Evolutionary conservation across 2,888 invertebrate species (phyloP).

Genomic region (Chaetoderma sp.): DNA sequence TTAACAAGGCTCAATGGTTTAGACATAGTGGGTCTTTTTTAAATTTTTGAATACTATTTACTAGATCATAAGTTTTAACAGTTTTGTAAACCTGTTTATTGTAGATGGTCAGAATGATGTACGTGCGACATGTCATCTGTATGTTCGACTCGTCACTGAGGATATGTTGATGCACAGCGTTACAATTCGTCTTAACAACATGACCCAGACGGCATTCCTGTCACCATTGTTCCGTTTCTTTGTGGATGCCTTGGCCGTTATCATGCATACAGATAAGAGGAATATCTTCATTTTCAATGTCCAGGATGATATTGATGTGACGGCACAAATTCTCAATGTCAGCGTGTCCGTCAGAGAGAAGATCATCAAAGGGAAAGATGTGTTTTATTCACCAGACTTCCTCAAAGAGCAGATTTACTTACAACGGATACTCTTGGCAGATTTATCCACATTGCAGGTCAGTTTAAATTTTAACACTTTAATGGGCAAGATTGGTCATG

Average conservation of each 20-base stretch:
- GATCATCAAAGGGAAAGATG: slow-evolving; percentile 70
- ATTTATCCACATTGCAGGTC: slow-evolving; percentile 87
- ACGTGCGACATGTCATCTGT: slow-evolving; percentile 90
- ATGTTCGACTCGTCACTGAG: slow-evolving; percentile 90
- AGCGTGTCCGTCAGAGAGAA: slow-evolving; percentile 85
- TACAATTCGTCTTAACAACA: slow-evolving; percentile 90
- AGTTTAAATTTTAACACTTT: slow-evolving; percentile 20
- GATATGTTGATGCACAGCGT: slow-evolving; percentile 95
- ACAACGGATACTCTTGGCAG: slow-evolving; percentile 86
- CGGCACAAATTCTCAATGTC: slow-evolving; percentile 84
- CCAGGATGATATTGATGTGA: slow-evolving; percentile 91
- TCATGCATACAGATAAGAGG: slow-evolving; percentile 91
- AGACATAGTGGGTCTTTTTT: too few relatives aligned
- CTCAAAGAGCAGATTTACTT: slow-evolving; percentile 94
- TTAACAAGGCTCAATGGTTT: too few relatives aligned
- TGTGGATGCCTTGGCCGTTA: slow-evolving; percentile 88
- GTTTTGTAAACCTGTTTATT: too few relatives aligned
- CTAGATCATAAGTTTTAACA: too few relatives aligned
- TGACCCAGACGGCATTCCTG: slow-evolving; percentile 92
- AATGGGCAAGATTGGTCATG: too few relatives aligned
- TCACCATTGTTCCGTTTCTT: slow-evolving; percentile 89
- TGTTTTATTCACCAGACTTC: slow-evolving; percentile 88
- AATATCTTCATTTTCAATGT: slow-evolving; percentile 93
- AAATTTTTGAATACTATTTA: too few relatives aligned
- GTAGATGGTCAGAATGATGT: slow-evolving; percentile 93